A percentile compares a stretch with the other conserved stretches of the same genome.
These are phyloP conservation scores for Atta texana DNA, from an alignment of 1,140 invertebrate species.

Conservation along the genomic window DNA sequence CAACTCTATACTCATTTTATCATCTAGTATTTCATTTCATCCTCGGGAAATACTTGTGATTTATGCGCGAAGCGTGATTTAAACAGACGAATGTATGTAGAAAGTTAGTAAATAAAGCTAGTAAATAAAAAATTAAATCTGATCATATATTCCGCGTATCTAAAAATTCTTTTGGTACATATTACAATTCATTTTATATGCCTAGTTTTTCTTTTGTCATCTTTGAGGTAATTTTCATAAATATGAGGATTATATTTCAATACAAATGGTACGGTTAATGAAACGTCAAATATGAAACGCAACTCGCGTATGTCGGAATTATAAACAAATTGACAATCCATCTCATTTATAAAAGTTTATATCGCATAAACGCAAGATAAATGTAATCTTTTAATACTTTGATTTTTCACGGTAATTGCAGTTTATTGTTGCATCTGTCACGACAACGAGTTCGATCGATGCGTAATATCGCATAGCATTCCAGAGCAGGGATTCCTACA, in stretches of 20 bases:
- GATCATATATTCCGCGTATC: not conserved
- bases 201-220: not conserved
- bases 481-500: constrained; percentile 17
- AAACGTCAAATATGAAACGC: not conserved
- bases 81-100: not conserved
- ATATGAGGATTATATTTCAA: constrained; percentile 10
- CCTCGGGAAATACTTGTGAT: not conserved
- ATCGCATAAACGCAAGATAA: not conserved
- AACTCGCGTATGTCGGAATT: not conserved
- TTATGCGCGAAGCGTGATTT: not conserved
- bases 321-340: not conserved
- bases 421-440: constrained; percentile 40
- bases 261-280: not conserved
- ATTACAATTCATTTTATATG: not conserved
- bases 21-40: not conserved
- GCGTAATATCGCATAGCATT: constrained; percentile 14
- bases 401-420: constrained; percentile 10
- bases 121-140: constrained; percentile 9
- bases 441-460: not conserved
- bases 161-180: not conserved
- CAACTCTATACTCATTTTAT: constrained; percentile 34
- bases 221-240: not conserved
- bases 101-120: not conserved
- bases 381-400: constrained; percentile 12
- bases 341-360: not conserved